Conservation (phyloP, 2,113 vertebrate species). For the Sceloporus undulatus region DNA sequence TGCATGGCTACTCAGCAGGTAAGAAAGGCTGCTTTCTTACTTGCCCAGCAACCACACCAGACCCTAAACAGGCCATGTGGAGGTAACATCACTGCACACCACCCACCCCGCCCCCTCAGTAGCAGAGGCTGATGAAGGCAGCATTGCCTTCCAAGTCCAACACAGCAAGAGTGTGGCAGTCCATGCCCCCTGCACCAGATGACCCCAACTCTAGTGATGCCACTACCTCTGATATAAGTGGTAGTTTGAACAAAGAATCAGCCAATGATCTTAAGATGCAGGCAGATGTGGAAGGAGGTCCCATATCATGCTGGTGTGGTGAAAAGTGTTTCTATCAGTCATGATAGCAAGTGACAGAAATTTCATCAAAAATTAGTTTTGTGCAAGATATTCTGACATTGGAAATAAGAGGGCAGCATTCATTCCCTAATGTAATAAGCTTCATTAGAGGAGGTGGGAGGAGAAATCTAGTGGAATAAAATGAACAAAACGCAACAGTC, state of each 20-base stretch:
- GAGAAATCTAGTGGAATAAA: constrained; percentile 44
- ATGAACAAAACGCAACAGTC: constrained; percentile 38
- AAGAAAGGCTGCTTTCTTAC: too few species aligned
- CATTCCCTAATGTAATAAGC: constrained; percentile 33
- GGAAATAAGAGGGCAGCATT: constrained; percentile 39
- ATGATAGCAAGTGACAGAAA: constrained; percentile 17
- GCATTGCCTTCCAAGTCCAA: too few species aligned
- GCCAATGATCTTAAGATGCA: neutral
- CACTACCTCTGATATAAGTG: neutral
- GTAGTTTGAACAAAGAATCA: neutral
- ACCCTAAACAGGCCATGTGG: too few species aligned
- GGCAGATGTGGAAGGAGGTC: neutral
- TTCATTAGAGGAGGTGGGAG: constrained; percentile 24
- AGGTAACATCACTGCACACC: too few species aligned
- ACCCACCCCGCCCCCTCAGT: too few species aligned
- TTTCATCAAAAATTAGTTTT: constrained; percentile 27
- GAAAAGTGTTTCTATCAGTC: constrained; percentile 39
- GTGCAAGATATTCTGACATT: constrained; percentile 27
- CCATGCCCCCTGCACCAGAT: too few species aligned
- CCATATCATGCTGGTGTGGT: neutral
- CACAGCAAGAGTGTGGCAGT: too few species aligned
- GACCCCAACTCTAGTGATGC: too few species aligned
- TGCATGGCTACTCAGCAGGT: too few species aligned
- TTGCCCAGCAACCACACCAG: too few species aligned
- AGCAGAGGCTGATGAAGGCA: too few species aligned